These are phyloP conservation scores for Hypothenemus hampei DNA, from an alignment of 1,140 invertebrate species.

Conservation along the genomic window DNA sequence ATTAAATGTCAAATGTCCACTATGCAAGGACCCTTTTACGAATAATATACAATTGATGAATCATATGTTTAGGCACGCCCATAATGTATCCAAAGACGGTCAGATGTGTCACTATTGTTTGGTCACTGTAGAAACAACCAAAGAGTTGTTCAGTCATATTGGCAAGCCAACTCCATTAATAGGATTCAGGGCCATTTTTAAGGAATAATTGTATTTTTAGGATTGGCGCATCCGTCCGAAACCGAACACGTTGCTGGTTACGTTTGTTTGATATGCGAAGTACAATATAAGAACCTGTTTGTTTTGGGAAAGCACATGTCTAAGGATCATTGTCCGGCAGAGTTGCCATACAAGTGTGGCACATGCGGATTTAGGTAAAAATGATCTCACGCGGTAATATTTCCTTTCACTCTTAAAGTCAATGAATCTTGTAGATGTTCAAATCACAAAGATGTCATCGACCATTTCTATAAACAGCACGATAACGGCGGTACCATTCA, in stretches of 20 bases:
- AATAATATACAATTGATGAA: constrained; percentile 62
- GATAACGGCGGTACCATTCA: constrained; percentile 57
- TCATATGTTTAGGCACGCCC: constrained; percentile 65
- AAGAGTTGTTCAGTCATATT: constrained; percentile 52
- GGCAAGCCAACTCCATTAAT: constrained; percentile 23
- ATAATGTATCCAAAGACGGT: constrained; percentile 44
- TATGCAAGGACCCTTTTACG: constrained; percentile 47
- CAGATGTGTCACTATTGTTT: constrained; percentile 56
- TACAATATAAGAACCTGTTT: constrained; percentile 55
- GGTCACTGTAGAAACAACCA: constrained; percentile 47
- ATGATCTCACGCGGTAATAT: background rate
- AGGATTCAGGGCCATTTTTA: no score
- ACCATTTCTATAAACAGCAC: constrained; percentile 67
- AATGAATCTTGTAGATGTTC: constrained; percentile 49
- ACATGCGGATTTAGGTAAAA: constrained; percentile 60
- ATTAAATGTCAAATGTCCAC: constrained; percentile 39
- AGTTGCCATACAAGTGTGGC: constrained; percentile 75
- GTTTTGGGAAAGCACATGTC: constrained; percentile 70
- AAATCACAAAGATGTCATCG: constrained; percentile 64
- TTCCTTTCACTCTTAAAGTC: background rate
- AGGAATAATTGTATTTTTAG: no score
- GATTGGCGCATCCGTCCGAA: constrained; percentile 53
- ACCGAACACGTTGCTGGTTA: constrained; percentile 51
- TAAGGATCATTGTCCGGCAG: constrained; percentile 65
- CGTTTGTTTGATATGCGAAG: constrained; percentile 66